phyloP scores from a whole-genome alignment of 2,797 vertebrate species.

The Pseudomugil tenellus region DNA sequence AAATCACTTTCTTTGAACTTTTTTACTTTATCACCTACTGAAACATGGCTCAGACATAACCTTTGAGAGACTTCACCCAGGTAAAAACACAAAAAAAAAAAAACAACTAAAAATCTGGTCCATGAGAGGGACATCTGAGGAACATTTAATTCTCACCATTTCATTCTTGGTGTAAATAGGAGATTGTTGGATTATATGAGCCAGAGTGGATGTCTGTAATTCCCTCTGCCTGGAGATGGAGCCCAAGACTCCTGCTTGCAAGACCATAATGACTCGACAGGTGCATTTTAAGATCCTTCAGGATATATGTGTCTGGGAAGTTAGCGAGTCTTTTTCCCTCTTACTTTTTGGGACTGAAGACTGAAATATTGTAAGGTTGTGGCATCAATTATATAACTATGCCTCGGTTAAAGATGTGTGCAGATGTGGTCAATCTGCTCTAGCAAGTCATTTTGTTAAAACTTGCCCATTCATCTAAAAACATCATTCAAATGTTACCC shows the following conservation, averaged over 20 bases:
- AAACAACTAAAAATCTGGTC: slow-evolving; percentile 38
- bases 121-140: slow-evolving; percentile 21
- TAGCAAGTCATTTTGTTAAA: slow-evolving; percentile 5
- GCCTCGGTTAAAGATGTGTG: not conserved
- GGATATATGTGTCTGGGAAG: not conserved
- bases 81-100: slow-evolving; percentile 37
- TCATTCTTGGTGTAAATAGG: slow-evolving; percentile 24
- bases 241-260: slow-evolving; percentile 22
- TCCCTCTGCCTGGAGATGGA: slow-evolving; percentile 35
- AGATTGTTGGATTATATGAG: slow-evolving; percentile 41
- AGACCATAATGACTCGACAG: slow-evolving; percentile 16
- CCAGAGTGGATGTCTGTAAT: slow-evolving; percentile 36
- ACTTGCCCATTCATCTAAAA: slow-evolving; percentile 10
- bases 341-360: not conserved
- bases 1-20: slow-evolving; percentile 68
- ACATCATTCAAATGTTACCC: slow-evolving; percentile 1
- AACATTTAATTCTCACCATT: slow-evolving; percentile 40
- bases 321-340: not conserved
- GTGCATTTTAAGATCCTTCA: not conserved
- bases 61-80: slow-evolving; percentile 49
- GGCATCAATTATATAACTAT: not conserved
- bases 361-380: not conserved
- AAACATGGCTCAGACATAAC: slow-evolving; percentile 49
- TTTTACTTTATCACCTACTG: slow-evolving; percentile 60
- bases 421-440: too few relatives aligned